A percentile compares a stretch with the other conserved stretches of the same genome.
These are phyloP conservation scores for Balanococcus diminutus DNA, from an alignment of 2,888 invertebrate species.

Conservation along the genomic window DNA sequence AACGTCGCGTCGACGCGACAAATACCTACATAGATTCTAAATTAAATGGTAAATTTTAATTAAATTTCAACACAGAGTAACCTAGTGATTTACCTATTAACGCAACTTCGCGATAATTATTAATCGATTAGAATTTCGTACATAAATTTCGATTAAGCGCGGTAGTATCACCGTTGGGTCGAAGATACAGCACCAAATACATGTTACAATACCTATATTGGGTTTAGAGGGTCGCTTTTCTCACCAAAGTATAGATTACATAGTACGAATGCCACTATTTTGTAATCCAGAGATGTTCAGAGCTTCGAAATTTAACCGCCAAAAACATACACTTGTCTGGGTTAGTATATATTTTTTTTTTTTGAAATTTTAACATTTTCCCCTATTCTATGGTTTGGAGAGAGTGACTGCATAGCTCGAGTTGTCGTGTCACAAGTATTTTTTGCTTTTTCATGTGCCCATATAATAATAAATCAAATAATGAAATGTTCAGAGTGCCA, in stretches of 20 bases:
- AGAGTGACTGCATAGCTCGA: neutral
- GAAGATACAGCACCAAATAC: neutral
- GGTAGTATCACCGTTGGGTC: neutral
- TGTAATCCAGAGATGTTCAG: neutral
- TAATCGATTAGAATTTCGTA: conserved; percentile 21
- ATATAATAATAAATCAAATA: neutral
- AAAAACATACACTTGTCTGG: neutral
- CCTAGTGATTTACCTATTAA: conserved; percentile 1
- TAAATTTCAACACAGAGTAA: neutral
- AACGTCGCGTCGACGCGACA: neutral
- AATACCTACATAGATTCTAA: neutral
- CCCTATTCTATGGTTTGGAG: neutral
- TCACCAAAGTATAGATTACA: neutral
- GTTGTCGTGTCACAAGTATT: neutral
- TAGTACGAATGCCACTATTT: neutral
- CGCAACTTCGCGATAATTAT: conserved; percentile 1
- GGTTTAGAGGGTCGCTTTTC: neutral
- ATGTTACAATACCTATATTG: neutral
- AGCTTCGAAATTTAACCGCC: neutral
- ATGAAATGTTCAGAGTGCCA: neutral
- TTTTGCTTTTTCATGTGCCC: neutral
- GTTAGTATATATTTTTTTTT: neutral
- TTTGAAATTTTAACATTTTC: neutral
- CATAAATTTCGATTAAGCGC: conserved; percentile 24
- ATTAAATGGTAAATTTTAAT: conserved; percentile 26